A percentile compares a stretch with the other conserved stretches of the same genome.
Conservation (phyloP, 2,797 vertebrate species). For the Sarcophilus harrisii region DNA sequence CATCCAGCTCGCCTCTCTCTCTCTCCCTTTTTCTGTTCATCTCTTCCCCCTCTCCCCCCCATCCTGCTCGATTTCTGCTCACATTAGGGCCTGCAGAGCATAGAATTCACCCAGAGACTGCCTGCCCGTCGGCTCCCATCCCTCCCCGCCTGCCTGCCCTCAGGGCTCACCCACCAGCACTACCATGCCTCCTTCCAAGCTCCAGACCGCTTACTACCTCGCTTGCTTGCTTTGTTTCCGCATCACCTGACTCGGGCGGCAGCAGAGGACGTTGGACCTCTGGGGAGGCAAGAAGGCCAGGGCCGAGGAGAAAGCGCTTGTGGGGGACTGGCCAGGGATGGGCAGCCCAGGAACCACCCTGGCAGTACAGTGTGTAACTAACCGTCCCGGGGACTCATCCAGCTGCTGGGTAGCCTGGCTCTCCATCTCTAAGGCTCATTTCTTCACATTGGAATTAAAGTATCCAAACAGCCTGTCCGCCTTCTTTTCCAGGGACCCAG, state of each 20-base stretch:
- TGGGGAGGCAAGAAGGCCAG: slow-evolving; percentile 65
- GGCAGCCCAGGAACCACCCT: neutral
- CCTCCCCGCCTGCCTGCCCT: neutral
- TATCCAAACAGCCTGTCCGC: slow-evolving; percentile 61
- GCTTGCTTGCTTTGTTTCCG: neutral
- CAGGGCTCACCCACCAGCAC: slow-evolving; percentile 56
- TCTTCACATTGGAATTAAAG: slow-evolving; percentile 76
- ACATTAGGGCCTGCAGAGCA: neutral
- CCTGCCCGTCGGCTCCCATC: neutral
- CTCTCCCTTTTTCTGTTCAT: neutral
- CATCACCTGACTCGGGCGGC: neutral
- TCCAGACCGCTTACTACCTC: neutral
- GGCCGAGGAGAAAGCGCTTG: neutral
- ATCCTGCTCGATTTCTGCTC: neutral
- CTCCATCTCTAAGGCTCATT: slow-evolving; percentile 22
- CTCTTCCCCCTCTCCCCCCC: slow-evolving; percentile 13
- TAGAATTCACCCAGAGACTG: neutral
- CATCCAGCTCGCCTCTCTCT: neutral
- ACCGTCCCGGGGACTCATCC: slow-evolving; percentile 52
- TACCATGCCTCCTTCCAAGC: slow-evolving; percentile 51
- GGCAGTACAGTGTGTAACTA: slow-evolving; percentile 51
- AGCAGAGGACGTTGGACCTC: slow-evolving; percentile 67
- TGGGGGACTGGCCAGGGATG: neutral
- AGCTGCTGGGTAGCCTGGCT: slow-evolving; percentile 48
- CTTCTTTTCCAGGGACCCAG: slow-evolving; percentile 55